Base-by-base conservation (phyloP, 2,113 vertebrate genomes). In the Esox niger region DNA sequence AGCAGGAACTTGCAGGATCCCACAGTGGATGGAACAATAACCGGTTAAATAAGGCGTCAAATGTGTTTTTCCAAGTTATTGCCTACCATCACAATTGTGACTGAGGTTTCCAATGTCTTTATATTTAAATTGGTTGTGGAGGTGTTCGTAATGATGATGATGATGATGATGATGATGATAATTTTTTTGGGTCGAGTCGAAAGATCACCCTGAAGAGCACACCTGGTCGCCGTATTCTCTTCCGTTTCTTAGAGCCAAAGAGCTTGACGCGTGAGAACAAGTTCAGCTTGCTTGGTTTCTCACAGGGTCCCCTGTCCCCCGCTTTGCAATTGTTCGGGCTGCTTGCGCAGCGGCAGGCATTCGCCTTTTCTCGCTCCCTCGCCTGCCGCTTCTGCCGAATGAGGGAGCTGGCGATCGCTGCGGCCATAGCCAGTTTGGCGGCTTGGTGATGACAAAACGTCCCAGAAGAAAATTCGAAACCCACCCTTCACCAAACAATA, bases 261-360 rank as follows among this genome's bases (percentile, higher is more conserved):
- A 99, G 90, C 92, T 98, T 97, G 89, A 99, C 96, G 47, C 96
- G 92, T 76, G 97, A 98, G 91, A 99, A 98, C 71, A 99, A 94
- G 71, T 95, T 98, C 80, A 99, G 92, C 84, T 94, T 95, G 89
- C 95, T 98, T 55, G 87, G 86, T 87, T 95, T 98, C 80, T 98
- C 95, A 87, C 79, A 90, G 88, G 38, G 38, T 43, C 38, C 38
- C 13, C 38, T 43, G 38, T 43, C 38, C 38, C 38, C 38, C 69
- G 94, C 94, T 81, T 97, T 98, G 93, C 91, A 91, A 90, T 98
- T 95, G 89, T 91, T 96, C 83, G 96, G 96, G 88, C 96, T 98
- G 92, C 88, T 93, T 87, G 94, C 94, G 89, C 95, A 96, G 84
- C 96, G 95, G 78, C 95, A 96, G 10, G 94, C 93, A 27, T 96